A percentile compares a stretch with the other conserved stretches of the same genome.
Evolutionary conservation across 1,140 invertebrate species (phyloP).

Genomic region (Pentalonia nigronervosa): DNA sequence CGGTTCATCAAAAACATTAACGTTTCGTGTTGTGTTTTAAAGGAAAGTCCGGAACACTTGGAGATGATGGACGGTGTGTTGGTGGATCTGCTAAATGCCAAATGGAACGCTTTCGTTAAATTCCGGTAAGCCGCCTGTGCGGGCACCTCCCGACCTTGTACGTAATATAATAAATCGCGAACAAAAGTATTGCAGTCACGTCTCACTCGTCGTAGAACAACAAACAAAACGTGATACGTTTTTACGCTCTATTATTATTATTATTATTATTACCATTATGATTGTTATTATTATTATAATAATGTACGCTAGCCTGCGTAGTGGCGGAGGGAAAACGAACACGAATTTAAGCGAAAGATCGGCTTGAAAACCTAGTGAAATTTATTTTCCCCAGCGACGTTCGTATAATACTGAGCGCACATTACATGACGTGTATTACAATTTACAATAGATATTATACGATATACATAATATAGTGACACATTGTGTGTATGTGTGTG

Average conservation of each 20-base stretch:
- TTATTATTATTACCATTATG: neutral
- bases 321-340: neutral
- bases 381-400: neutral
- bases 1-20: neutral
- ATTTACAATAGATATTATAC: neutral
- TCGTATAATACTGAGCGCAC: neutral
- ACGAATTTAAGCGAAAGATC: neutral
- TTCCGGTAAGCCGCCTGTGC: slow-evolving; percentile 69
- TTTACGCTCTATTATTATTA: slow-evolving; percentile 16
- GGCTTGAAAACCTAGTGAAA: neutral
- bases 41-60: slow-evolving; percentile 77
- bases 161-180: neutral
- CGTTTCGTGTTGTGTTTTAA: neutral
- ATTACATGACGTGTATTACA: neutral
- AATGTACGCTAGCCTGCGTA: neutral
- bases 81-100: slow-evolving; percentile 92
- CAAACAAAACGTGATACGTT: slow-evolving; percentile 22
- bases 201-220: neutral
- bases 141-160: neutral
- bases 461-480: neutral
- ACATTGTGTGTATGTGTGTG: too few relatives aligned
- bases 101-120: slow-evolving; percentile 98
- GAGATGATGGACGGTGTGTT: slow-evolving; percentile 95
- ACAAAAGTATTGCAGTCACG: slow-evolving; percentile 8
- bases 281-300: too few relatives aligned